Evolutionary conservation across 2,113 vertebrate species (phyloP), one percentile per base, ranked within the genome.

Genomic region (Macrotis lagotis): DNA sequence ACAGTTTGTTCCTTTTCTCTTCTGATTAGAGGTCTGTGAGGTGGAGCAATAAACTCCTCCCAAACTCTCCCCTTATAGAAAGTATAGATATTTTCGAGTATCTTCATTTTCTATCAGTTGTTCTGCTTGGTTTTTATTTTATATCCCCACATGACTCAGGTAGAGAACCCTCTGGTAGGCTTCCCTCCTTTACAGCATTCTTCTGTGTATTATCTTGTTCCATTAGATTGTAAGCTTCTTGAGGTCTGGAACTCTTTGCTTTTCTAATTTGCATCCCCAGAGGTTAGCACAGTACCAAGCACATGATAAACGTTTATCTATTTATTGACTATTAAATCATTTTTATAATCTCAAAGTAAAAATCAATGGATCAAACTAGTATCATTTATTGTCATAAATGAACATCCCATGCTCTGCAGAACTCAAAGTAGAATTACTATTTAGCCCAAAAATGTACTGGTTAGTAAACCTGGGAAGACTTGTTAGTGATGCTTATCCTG

Each of bases 371-470:
- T 16, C 37, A 74, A 74, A 44, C 66, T 22, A 19, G 16, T 91
- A 51, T 83, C 91, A 37, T 25, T 89, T 22, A 93, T 14, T 8
- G 0, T 89, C 59, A 26, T 89, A 91, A 25, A 92, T 74, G 91
- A 51, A 92, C 4, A 94, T 92, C 92, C 90, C 48, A 94, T n/a
- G 11, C 55, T 92, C 50, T 88, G 50, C 94, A 92, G 88, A 96
- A 91, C 91, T 49, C 24, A 95, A 94, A 92, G 66, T 22, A 89
- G 24, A 7, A 74, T 92, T 97, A 89, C 93, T 28, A 92, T 51
- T 90, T 93, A 55, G 90, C 94, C 92, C 93, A 51, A 31, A 66
- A 51, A 94, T 95, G 51, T n/a, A 92, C 89, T 90, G 59, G 47
- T 90, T 88, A 90, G n/a, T 44, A 44, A 96, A 10, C 55, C 0